Evolutionary conservation across 2,113 vertebrate species (phyloP).

Genomic region (Myrmecophaga tridactyla): DNA sequence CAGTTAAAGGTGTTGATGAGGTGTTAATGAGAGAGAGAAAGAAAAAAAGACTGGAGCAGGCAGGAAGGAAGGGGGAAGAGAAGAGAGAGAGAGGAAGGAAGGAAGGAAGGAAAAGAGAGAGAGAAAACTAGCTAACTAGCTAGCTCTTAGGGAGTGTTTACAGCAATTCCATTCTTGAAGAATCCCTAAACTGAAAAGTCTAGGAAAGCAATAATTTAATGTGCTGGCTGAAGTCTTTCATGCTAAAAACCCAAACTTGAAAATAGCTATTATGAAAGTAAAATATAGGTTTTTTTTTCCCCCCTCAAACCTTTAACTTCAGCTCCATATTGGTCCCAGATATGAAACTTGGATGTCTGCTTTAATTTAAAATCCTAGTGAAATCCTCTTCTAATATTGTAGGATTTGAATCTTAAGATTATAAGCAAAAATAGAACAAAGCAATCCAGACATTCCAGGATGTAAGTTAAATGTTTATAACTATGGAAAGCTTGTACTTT

Average conservation of each 20-base stretch:
- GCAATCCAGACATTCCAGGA: neutral
- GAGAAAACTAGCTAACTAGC: too few relatives aligned
- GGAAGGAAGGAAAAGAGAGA: too few relatives aligned
- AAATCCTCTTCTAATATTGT: neutral
- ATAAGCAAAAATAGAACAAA: neutral
- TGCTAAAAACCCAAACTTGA: neutral
- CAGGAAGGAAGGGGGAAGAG: too few relatives aligned
- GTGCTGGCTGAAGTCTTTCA: neutral
- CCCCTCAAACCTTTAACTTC: neutral
- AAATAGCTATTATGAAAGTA: conserved; percentile 12
- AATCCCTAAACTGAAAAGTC: neutral
- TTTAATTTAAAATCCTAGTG: neutral
- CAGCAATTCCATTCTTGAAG: neutral
- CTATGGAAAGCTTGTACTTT: neutral
- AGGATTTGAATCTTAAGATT: neutral
- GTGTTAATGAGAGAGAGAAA: neutral
- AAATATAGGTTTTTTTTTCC: neutral
- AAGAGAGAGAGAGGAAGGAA: neutral
- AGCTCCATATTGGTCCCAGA: conserved; percentile 8
- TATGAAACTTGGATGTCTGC: neutral
- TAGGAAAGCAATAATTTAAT: neutral
- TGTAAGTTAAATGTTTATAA: neutral
- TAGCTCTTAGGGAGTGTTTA: neutral
- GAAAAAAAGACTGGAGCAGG: neutral
- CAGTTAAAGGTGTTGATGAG: neutral